Evolutionary conservation across 1,140 invertebrate genomes (phyloP).

Genomic region (Branchinecta lindahli): DNA sequence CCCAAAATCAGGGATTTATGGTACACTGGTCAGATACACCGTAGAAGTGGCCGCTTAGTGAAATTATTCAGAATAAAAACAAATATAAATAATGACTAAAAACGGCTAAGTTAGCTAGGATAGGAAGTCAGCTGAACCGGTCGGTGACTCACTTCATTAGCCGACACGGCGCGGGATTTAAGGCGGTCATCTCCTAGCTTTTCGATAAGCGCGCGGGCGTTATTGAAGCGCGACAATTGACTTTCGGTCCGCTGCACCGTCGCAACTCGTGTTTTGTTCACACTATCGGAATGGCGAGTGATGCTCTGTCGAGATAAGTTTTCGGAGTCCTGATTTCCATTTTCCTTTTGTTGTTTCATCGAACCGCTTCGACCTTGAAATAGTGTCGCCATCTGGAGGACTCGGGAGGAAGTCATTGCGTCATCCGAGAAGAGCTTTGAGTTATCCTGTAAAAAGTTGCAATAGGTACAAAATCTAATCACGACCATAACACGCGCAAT

Average conservation of each 20-base stretch:
- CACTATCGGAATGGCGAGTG: background rate
- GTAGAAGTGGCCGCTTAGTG: too few species aligned
- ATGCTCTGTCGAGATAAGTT: background rate
- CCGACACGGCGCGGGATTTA: constrained; percentile 18
- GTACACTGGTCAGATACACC: too few species aligned
- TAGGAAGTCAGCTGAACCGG: too few species aligned
- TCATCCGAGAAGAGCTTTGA: background rate
- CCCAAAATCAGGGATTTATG: too few species aligned
- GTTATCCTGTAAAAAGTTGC: background rate
- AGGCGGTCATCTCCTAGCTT: constrained; percentile 64
- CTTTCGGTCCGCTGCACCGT: constrained; percentile 71
- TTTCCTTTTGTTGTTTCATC: background rate
- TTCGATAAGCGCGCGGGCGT: constrained; percentile 78
- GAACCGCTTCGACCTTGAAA: background rate
- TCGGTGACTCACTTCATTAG: background rate
- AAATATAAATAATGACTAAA: too few species aligned
- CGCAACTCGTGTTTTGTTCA: constrained; percentile 35
- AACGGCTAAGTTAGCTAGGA: too few species aligned
- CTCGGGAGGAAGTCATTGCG: background rate
- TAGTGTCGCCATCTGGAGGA: background rate
- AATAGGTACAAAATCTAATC: too few species aligned
- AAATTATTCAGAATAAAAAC: too few species aligned
- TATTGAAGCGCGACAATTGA: constrained; percentile 76
- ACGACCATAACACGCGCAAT: too few species aligned
- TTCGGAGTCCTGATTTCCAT: background rate